Percentiles rank a stretch among this genome's conserved stretches.
phyloP scores from a whole-genome alignment of 2,113 vertebrate species.

The Hippocampus comes region DNA sequence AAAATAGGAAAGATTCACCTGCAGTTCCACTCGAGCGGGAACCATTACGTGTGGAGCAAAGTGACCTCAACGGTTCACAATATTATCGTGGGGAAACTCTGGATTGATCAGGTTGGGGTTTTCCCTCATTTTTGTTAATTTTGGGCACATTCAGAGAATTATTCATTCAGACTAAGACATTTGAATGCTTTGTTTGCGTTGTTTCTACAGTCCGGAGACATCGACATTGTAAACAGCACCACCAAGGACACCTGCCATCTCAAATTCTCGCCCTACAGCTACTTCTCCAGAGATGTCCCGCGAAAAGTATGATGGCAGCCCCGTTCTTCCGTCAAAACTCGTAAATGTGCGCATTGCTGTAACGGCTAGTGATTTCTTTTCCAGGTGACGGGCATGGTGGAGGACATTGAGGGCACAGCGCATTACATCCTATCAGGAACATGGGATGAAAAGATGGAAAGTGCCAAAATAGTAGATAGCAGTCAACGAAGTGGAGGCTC shows the following conservation, averaged over 20 bases:
- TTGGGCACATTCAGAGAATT: neutral
- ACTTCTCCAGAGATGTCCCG: constrained; percentile 91
- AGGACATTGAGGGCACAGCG: constrained; percentile 76
- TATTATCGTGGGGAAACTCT: constrained; percentile 95
- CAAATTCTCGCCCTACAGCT: constrained; percentile 95
- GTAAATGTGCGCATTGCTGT: neutral
- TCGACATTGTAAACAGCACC: constrained; percentile 87
- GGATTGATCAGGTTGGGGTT: constrained; percentile 88
- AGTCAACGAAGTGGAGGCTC: constrained; percentile 77
- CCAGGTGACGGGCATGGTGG: constrained; percentile 89
- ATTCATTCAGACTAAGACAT: neutral
- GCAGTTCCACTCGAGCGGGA: constrained; percentile 86
- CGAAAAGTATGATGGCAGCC: constrained; percentile 78
- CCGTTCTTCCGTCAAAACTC: neutral
- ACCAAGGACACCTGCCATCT: constrained; percentile 92
- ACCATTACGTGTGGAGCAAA: constrained; percentile 93
- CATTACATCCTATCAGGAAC: constrained; percentile 90
- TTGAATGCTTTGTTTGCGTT: constrained; percentile 8
- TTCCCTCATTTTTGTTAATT: neutral
- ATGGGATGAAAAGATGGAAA: constrained; percentile 95
- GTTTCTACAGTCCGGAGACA: constrained; percentile 84
- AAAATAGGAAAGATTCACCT: constrained; percentile 86
- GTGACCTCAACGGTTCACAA: constrained; percentile 96
- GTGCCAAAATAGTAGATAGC: constrained; percentile 86
- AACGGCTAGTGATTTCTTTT: constrained; percentile 19